Percentiles rank a stretch among this genome's conserved stretches.
phyloP scores from a whole-genome alignment of 2,113 vertebrate species.

The Procapra przewalskii region DNA sequence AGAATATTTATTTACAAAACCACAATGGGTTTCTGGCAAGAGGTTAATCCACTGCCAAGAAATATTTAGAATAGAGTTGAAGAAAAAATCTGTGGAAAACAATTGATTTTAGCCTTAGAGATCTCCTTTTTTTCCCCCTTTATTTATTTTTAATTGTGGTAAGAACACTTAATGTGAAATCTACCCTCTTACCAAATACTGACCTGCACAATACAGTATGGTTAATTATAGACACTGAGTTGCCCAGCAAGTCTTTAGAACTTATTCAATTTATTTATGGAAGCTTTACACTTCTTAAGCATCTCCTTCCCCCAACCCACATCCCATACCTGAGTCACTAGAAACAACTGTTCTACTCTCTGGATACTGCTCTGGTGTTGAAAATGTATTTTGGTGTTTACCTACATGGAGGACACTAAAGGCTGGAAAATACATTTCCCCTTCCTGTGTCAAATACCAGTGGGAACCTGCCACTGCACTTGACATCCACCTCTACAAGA shows the following conservation, averaged over 20 bases:
- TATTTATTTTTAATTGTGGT: neutral
- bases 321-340: neutral
- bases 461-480: neutral
- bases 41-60: neutral
- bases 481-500: neutral
- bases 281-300: neutral
- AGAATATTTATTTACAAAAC: neutral
- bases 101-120: neutral
- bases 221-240: neutral
- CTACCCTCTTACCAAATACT: neutral
- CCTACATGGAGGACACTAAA: neutral
- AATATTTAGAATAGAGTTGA: neutral
- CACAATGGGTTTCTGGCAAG: neutral
- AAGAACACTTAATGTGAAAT: neutral
- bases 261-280: neutral
- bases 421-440: neutral
- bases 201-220: neutral
- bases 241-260: neutral
- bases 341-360: neutral
- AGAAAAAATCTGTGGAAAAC: neutral
- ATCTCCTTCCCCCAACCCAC: fast-evolving
- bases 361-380: neutral
- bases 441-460: neutral
- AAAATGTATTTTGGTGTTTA: neutral
- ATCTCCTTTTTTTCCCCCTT: too few relatives aligned